Evolutionary conservation across 1,140 invertebrate species (phyloP), one percentile per base, ranked within the genome.

Genomic region (Scylla paramamosain): DNA sequence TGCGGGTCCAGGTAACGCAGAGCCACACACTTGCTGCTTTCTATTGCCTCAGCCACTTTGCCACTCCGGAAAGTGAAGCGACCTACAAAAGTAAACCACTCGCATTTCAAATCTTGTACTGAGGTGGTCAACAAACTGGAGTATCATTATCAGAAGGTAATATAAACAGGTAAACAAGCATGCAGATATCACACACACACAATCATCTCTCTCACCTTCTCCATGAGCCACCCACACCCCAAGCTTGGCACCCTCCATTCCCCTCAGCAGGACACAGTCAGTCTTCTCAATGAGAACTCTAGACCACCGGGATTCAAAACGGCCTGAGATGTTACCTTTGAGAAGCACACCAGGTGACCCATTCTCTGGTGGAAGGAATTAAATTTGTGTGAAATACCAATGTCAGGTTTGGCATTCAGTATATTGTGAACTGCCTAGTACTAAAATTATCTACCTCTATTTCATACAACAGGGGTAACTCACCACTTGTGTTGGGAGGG

Each of bases 191-290:
- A 59, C 52, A 59, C 10, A 59, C 10, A 59, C 52, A 59, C 52
- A 59, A 14, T 14, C 52, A 59, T 59, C 1, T 39, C 45, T 16
- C 95, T 97, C 97, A 96, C 99, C 99, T 97, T 99, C 99, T 4
- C 99, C 99, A 96, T 99, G 99, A n/a, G 99, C 99, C 39, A 99
- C 98, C 99, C 99, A 99, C 95, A 99, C 98, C 20, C 99, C 99
- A 39, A 99, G 97, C 0, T 98, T 97, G 4, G 98, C 98, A 10
- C 97, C 98, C 94, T 98, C 98, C 99, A 99, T 99, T 7, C 98
- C 98, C 96, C 97, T 97, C 90, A 99, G 97, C 99, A 99, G 99
- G 14, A 99, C 98, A 0, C 98, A 97, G 2, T 98, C 97, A 31
- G 98, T 98, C 96, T 97, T 97, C 84, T 98, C 97, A 91, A 99